Evolutionary conservation across 2,113 vertebrate genomes (phyloP).

Genomic region (Theristicus caerulescens): DNA sequence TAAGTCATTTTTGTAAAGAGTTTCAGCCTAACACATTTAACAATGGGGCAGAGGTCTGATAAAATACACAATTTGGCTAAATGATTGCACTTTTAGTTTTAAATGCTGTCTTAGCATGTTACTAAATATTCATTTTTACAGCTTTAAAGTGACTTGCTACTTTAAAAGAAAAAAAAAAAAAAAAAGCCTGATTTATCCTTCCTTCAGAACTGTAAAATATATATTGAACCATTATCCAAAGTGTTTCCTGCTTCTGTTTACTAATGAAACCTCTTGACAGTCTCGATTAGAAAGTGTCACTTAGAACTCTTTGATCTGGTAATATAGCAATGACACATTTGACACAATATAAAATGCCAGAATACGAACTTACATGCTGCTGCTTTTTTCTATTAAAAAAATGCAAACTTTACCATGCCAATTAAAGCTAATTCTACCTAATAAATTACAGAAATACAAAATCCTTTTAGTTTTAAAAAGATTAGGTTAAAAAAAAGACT

Average conservation of each 20-base stretch:
- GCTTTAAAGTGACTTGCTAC: not conserved
- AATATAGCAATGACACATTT: slow-evolving; percentile 1
- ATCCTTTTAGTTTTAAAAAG: not conserved
- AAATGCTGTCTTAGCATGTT: not conserved
- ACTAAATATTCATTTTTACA: not conserved
- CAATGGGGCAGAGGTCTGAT: not conserved
- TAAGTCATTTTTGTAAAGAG: not conserved
- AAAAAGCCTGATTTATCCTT: not conserved
- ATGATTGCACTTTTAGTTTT: not conserved
- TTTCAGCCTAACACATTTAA: not conserved
- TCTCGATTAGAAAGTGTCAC: slow-evolving; percentile 55
- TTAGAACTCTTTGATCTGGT: slow-evolving; percentile 24
- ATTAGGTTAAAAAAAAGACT: not conserved
- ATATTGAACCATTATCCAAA: slow-evolving; percentile 14
- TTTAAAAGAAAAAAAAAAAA: not conserved
- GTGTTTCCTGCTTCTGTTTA: slow-evolving; percentile 19
- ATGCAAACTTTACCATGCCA: not conserved
- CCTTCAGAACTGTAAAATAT: slow-evolving; percentile 12
- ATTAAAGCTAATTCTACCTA: not conserved
- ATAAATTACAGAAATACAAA: not conserved
- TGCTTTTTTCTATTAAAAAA: not conserved
- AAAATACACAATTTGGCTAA: not conserved
- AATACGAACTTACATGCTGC: not conserved
- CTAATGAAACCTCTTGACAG: slow-evolving; percentile 33
- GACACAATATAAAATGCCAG: not conserved